Conservation (phyloP, 2,888 invertebrate species). For the Netelia fuscicornis region DNA sequence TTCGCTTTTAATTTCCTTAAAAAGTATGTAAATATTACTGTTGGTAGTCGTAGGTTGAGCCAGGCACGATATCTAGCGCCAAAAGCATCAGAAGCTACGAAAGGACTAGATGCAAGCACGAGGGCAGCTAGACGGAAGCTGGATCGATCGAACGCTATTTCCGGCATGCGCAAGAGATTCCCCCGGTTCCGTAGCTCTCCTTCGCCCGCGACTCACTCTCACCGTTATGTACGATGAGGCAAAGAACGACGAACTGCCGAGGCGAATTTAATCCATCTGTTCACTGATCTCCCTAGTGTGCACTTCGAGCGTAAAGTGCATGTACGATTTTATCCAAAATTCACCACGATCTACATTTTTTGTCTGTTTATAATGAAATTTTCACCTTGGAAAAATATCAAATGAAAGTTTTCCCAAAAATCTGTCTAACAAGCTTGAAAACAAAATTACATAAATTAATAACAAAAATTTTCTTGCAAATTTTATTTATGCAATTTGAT, state of each 20-base stretch:
- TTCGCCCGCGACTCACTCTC: not conserved
- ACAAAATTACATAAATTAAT: too few species aligned
- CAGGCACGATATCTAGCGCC: slow-evolving; percentile 17
- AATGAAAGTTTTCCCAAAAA: not conserved
- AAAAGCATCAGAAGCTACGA: slow-evolving; percentile 25
- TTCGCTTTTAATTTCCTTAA: not conserved
- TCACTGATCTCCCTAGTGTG: slow-evolving; percentile 63
- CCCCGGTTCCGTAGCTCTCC: slow-evolving; percentile 21
- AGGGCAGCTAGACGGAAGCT: slow-evolving; percentile 69
- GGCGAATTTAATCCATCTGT: slow-evolving; percentile 56
- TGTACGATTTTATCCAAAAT: slow-evolving; percentile 26
- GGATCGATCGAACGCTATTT: slow-evolving; percentile 76
- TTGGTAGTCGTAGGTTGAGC: slow-evolving; percentile 18
- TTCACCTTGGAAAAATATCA: not conserved
- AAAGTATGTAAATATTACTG: slow-evolving; percentile 10
- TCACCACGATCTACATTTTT: not conserved
- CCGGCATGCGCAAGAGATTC: slow-evolving; percentile 73
- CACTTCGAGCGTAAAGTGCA: slow-evolving; percentile 1
- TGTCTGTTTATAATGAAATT: slow-evolving; percentile 1
- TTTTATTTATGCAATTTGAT: too few species aligned
- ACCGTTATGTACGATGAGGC: slow-evolving; percentile 26
- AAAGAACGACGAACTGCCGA: slow-evolving; percentile 50
- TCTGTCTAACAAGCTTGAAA: too few species aligned
- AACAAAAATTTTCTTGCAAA: too few species aligned
- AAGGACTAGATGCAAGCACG: slow-evolving; percentile 32